Evolutionary conservation across 1,140 invertebrate genomes (phyloP).

Genomic region (Bombus sibiricus): DNA sequence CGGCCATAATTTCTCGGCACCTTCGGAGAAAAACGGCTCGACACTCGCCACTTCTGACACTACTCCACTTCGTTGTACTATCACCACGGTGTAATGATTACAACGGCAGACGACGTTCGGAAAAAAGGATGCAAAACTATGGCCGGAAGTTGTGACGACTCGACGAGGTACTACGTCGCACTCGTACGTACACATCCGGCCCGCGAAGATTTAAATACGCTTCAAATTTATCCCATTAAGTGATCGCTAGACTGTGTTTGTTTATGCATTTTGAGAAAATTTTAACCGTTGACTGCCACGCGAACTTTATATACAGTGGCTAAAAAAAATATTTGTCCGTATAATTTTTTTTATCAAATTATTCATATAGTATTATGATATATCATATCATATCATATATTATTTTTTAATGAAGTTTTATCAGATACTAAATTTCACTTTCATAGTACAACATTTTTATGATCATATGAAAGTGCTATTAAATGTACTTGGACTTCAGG

Average conservation of each 20-base stretch:
- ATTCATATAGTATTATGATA: too few relatives aligned
- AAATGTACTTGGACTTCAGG: too few relatives aligned
- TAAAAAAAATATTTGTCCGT: too few relatives aligned
- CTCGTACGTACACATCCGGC: background rate
- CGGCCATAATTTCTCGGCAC: background rate
- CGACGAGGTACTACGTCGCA: background rate
- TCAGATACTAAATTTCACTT: too few relatives aligned
- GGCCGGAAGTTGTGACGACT: slow-evolving; percentile 28
- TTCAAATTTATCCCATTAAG: background rate
- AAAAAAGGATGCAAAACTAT: slow-evolving; percentile 35
- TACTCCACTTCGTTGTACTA: slow-evolving; percentile 30
- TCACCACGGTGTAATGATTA: slow-evolving; percentile 50
- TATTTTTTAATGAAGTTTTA: too few relatives aligned
- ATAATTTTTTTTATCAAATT: too few relatives aligned
- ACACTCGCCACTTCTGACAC: slow-evolving; percentile 27
- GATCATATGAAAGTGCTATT: too few relatives aligned
- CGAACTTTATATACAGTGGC: too few relatives aligned
- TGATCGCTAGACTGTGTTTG: background rate
- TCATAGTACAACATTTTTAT: too few relatives aligned
- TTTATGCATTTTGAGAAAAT: too few relatives aligned
- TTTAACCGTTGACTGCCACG: too few relatives aligned
- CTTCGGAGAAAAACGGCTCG: background rate
- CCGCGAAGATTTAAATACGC: background rate
- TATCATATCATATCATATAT: too few relatives aligned
- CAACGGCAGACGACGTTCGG: slow-evolving; percentile 34